Conservation (phyloP, 2,797 vertebrate genomes). For the Dermochelys coriacea region DNA sequence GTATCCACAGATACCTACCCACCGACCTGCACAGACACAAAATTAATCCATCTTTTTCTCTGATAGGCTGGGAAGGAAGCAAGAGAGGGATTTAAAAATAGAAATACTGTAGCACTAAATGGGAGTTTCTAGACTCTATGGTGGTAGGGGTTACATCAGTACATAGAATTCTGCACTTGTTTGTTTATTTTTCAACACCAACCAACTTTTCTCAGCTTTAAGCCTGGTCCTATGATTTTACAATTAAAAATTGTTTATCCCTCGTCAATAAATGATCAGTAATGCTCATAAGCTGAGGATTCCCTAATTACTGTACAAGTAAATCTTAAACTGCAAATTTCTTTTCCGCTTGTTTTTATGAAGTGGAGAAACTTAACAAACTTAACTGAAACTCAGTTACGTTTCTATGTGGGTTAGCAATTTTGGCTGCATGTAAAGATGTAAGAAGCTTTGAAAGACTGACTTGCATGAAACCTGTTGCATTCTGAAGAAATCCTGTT, state of each 20-base stretch:
- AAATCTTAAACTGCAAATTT: background rate
- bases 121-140: background rate
- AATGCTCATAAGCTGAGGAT: background rate
- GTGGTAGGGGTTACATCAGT: background rate
- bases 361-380: background rate
- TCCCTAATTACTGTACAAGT: background rate
- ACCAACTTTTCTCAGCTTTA: background rate
- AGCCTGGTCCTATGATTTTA: background rate
- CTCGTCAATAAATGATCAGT: background rate
- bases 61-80: background rate
- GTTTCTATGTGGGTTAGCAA: background rate
- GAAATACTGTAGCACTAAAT: background rate
- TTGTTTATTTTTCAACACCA: too few relatives aligned
- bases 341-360: background rate
- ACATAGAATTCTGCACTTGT: too few relatives aligned
- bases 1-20: background rate
- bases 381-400: background rate
- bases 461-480: background rate
- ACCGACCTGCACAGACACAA: background rate
- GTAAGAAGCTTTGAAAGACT: background rate
- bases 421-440: background rate
- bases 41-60: background rate
- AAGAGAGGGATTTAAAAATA: background rate
- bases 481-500: background rate
- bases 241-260: background rate